Conservation (phyloP, 1,140 invertebrate species). For the Globodera rostochiensis region DNA sequence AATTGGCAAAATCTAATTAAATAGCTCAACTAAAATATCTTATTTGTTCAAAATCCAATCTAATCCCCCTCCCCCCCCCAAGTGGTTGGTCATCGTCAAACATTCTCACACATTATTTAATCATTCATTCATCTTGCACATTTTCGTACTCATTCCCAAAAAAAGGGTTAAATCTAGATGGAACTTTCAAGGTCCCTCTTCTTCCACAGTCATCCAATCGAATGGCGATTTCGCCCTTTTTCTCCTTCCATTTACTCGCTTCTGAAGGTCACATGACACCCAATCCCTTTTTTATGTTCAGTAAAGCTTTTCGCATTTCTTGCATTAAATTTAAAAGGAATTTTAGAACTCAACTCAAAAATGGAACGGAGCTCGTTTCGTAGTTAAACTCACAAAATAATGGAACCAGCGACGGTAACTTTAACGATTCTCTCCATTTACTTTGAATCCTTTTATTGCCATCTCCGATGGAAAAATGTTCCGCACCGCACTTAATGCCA, state of each 20-base stretch:
- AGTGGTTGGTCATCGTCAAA: no score
- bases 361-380: no score
- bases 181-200: conserved; percentile 8
- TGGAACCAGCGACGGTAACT: no score
- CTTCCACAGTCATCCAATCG: background rate
- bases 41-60: conserved; percentile 5
- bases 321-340: no score
- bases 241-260: background rate
- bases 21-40: background rate
- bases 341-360: no score
- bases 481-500: no score
- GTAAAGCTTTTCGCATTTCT: background rate
- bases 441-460: no score
- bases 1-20: background rate
- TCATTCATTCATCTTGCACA: background rate
- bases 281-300: background rate
- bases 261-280: conserved; percentile 2
- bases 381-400: no score
- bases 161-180: background rate
- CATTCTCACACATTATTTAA: background rate
- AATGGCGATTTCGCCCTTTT: background rate
- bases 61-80: no score
- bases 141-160: background rate
- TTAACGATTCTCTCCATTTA: no score
- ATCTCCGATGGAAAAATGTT: no score